A percentile compares a stretch with the other conserved stretches of the same genome.
These are phyloP conservation scores for Eleginops maclovinus DNA, from an alignment of 2,113 vertebrate species.

Conservation along the genomic window DNA sequence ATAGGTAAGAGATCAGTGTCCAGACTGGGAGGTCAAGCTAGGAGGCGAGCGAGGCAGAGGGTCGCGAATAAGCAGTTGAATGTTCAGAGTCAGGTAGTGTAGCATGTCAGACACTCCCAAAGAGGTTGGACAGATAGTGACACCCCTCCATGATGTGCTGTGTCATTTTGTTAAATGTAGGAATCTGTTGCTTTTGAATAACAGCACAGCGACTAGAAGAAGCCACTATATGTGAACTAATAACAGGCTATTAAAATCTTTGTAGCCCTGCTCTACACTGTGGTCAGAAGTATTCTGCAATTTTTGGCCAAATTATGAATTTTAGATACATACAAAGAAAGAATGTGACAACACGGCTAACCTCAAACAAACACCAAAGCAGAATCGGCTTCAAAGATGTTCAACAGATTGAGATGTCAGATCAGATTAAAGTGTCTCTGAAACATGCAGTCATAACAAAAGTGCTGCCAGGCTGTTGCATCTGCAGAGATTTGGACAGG, in stretches of 20 bases:
- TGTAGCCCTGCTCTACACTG: conserved; percentile 11
- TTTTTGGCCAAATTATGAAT: conserved; percentile 24
- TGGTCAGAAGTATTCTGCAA: conserved; percentile 11
- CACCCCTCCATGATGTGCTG: conserved; percentile 45
- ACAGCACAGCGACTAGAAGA: conserved; percentile 1
- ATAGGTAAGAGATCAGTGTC: background rate
- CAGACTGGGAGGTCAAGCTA: conserved; percentile 53
- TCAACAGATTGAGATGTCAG: conserved; percentile 78
- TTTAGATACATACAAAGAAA: conserved; percentile 43
- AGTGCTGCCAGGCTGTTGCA: conserved; percentile 69
- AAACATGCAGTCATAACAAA: conserved; percentile 77
- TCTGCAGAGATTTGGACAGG: conserved; percentile 70
- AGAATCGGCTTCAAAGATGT: conserved; percentile 73
- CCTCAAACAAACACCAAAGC: conserved; percentile 62
- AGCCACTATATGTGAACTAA: conserved; percentile 8
- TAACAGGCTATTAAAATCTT: conserved; percentile 18
- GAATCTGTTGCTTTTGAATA: conserved; percentile 39
- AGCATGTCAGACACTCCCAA: conserved; percentile 76
- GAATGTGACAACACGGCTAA: conserved; percentile 65
- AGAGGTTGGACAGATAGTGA: conserved; percentile 57
- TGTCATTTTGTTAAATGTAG: conserved; percentile 70
- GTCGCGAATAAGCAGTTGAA: conserved; percentile 34
- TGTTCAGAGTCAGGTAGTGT: conserved; percentile 70
- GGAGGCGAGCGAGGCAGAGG: conserved; percentile 28
- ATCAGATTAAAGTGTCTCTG: conserved; percentile 74